These are phyloP conservation scores for Bedellia somnulentella DNA, from an alignment of 2,888 invertebrate genomes.

Conservation along the genomic window DNA sequence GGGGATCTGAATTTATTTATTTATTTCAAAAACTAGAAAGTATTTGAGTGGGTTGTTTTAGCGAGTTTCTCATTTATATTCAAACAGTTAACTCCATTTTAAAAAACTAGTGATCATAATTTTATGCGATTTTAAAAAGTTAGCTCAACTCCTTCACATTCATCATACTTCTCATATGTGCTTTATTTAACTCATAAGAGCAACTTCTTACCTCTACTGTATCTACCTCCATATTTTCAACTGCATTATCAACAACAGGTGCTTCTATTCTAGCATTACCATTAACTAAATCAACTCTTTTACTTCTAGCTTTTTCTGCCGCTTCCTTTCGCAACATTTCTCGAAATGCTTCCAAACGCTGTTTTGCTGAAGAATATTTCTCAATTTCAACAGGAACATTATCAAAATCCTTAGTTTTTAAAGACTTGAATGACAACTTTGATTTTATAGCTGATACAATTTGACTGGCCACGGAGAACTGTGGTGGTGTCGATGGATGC, in stretches of 20 bases:
- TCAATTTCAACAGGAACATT: constrained; percentile 8
- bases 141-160: too few relatives aligned
- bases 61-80: too few relatives aligned
- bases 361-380: constrained; percentile 23
- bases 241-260: too few relatives aligned
- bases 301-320: constrained; percentile 13
- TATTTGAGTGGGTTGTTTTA: too few relatives aligned
- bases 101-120: too few relatives aligned
- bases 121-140: too few relatives aligned
- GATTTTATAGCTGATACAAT: constrained; percentile 47
- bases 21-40: too few relatives aligned
- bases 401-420: constrained; percentile 4
- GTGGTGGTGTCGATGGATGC: constrained; percentile 46
- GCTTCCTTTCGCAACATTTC: constrained; percentile 22
- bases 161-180: too few relatives aligned
- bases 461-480: constrained; percentile 48
- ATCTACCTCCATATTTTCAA: constrained; percentile 40
- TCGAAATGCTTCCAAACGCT: constrained; percentile 27
- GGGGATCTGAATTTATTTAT: too few relatives aligned
- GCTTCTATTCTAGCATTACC: neutral
- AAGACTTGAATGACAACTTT: constrained; percentile 28
- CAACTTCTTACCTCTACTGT: constrained; percentile 23
- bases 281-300: neutral
- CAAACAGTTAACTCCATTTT: too few relatives aligned
- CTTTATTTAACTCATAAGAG: neutral